phyloP scores from a whole-genome alignment of 2,797 vertebrate species.

The Falco concolor region DNA sequence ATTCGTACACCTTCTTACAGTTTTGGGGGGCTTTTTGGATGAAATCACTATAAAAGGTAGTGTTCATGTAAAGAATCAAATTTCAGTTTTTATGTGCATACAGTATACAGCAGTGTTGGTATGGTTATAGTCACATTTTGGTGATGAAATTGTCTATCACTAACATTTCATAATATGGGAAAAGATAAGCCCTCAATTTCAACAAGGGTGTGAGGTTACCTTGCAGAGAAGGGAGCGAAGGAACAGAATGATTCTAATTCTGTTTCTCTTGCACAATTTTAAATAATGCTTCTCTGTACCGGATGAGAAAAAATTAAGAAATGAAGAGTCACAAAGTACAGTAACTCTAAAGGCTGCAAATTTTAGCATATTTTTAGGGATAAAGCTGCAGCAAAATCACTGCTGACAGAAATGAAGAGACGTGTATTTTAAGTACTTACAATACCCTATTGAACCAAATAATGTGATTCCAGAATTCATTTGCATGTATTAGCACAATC shows the following conservation, averaged over 20 bases:
- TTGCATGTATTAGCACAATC: neutral
- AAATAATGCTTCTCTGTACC: neutral
- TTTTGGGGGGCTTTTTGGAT: neutral
- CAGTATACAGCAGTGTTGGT: neutral
- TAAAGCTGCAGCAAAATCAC: neutral
- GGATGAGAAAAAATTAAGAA: neutral
- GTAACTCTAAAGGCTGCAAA: neutral
- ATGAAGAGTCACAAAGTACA: neutral
- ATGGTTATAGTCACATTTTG: constrained; percentile 23
- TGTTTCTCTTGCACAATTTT: neutral
- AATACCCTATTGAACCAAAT: neutral
- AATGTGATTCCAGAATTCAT: neutral
- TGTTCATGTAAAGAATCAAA: neutral
- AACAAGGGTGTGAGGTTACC: neutral
- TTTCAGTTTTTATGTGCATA: neutral
- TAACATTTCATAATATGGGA: neutral
- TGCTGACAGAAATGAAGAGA: neutral
- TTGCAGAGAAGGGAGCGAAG: neutral
- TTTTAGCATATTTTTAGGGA: neutral
- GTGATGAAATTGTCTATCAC: neutral
- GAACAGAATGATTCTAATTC: neutral
- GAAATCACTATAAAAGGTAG: constrained; percentile 29
- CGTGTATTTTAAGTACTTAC: neutral
- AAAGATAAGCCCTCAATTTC: neutral
- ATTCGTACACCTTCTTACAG: constrained; percentile 25